phyloP scores from a whole-genome alignment of 2,888 invertebrate genomes.

The Scaptomyza reducta region DNA sequence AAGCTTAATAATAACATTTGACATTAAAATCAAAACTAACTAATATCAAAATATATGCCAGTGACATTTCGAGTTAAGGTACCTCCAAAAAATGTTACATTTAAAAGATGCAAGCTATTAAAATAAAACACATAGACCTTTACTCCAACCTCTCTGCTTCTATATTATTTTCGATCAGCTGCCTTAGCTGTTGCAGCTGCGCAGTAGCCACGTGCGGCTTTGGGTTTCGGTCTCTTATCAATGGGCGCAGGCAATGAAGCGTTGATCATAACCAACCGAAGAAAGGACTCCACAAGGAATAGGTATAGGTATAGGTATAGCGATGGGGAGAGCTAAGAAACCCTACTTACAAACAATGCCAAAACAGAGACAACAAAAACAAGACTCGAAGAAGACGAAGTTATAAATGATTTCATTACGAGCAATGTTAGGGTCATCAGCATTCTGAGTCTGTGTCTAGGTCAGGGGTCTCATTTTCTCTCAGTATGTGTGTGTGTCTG shows the following conservation, averaged over 20 bases:
- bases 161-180: slow-evolving; percentile 1
- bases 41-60: too few relatives aligned
- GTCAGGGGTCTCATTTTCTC: slow-evolving; percentile 32
- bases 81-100: neutral
- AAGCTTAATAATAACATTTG: neutral
- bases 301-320: neutral
- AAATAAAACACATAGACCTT: neutral
- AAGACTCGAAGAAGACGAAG: slow-evolving; percentile 56
- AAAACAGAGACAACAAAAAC: slow-evolving; percentile 5
- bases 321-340: slow-evolving; percentile 13
- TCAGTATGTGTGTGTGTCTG: neutral
- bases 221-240: slow-evolving; percentile 22
- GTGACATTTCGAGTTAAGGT: too few relatives aligned
- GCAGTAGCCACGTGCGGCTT: slow-evolving; percentile 41
- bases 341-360: slow-evolving; percentile 30
- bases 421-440: slow-evolving; percentile 57
- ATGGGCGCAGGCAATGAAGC: slow-evolving; percentile 25
- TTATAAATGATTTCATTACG: slow-evolving; percentile 77
- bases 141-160: neutral
- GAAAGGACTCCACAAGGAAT: slow-evolving; percentile 21
- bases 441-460: slow-evolving; percentile 16
- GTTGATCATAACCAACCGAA: slow-evolving; percentile 12
- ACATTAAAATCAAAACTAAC: neutral
- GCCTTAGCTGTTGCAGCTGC: slow-evolving; percentile 32
- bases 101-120: neutral